Conservation (phyloP, 2,888 invertebrate genomes). For the Drosophila nigricruria region DNA sequence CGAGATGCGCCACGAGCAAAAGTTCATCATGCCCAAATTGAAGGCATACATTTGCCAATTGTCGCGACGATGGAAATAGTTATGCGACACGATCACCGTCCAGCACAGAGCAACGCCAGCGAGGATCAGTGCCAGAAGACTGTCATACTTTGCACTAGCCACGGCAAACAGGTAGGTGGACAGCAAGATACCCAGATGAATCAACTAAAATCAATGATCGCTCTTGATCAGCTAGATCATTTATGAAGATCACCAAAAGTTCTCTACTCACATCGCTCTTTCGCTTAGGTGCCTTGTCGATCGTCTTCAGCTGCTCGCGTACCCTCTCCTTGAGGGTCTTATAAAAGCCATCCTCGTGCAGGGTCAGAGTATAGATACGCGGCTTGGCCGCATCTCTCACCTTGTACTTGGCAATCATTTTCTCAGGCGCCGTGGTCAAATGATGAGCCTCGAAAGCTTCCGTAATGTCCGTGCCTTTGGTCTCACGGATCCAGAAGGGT, state of each 20-base stretch:
- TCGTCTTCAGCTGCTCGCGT: conserved; percentile 86
- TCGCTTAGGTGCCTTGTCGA: conserved; percentile 84
- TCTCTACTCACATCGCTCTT: conserved; percentile 82
- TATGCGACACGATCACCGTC: conserved; percentile 89
- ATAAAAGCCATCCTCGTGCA: conserved; percentile 91
- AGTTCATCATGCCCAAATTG: conserved; percentile 88
- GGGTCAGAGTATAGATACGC: conserved; percentile 90
- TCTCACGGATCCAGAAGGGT: conserved; percentile 89
- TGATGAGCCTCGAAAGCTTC: conserved; percentile 92
- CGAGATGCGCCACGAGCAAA: conserved; percentile 90
- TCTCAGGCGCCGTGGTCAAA: conserved; percentile 87
- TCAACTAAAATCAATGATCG: conserved; percentile 67
- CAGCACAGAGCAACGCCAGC: conserved; percentile 88
- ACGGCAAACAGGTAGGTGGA: conserved; percentile 83
- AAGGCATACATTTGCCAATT: conserved; percentile 93
- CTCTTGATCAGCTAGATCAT: background rate
- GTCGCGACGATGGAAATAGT: conserved; percentile 91
- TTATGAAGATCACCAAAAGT: background rate
- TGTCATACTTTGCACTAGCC: conserved; percentile 82
- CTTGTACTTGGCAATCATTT: conserved; percentile 88
- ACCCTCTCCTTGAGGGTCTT: conserved; percentile 88
- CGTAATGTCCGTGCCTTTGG: conserved; percentile 92
- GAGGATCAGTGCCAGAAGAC: conserved; percentile 79
- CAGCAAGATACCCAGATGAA: conserved; percentile 84
- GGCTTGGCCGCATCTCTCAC: conserved; percentile 88